Conservation (phyloP, 2,888 invertebrate genomes). For the Acrocera orbiculus region DNA sequence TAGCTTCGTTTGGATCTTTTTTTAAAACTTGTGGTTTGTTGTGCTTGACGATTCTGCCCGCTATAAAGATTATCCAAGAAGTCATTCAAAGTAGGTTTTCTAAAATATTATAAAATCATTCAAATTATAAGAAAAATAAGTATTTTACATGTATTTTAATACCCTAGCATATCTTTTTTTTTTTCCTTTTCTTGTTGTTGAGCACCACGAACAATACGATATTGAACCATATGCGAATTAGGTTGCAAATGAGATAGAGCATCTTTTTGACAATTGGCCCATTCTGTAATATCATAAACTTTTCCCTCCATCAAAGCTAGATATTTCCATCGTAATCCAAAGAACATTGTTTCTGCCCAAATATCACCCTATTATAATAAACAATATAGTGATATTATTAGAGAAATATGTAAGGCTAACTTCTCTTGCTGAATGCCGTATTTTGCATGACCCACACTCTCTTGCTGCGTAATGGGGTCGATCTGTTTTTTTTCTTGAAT, state of each 20-base stretch:
- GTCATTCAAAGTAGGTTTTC: conserved; percentile 28
- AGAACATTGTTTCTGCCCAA: conserved; percentile 82
- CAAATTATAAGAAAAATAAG: conserved; percentile 7
- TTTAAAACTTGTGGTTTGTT: no score
- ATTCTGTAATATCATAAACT: conserved; percentile 90
- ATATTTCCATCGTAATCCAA: conserved; percentile 86
- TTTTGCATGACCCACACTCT: conserved; percentile 77
- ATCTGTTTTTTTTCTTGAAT: conserved; percentile 70
- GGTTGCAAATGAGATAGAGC: conserved; percentile 56
- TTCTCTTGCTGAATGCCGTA: conserved; percentile 77
- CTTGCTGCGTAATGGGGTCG: conserved; percentile 83
- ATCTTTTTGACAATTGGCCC: conserved; percentile 75
- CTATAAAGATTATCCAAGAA: conserved; percentile 31
- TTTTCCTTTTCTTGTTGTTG: conserved; percentile 28
- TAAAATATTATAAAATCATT: conserved; percentile 11
- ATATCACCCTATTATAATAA: conserved; percentile 58
- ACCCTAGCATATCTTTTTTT: conserved; percentile 17
- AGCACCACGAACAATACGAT: conserved; percentile 30
- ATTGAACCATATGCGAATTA: conserved; percentile 78
- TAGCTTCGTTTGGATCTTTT: no score
- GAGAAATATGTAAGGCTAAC: conserved; percentile 27
- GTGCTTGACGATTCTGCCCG: conserved; percentile 26
- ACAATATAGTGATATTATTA: neutral
- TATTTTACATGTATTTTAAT: conserved; percentile 10
- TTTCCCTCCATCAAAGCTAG: conserved; percentile 93